phyloP scores from a whole-genome alignment of 2,888 invertebrate species.

The Acanthosepion esculentum region DNA sequence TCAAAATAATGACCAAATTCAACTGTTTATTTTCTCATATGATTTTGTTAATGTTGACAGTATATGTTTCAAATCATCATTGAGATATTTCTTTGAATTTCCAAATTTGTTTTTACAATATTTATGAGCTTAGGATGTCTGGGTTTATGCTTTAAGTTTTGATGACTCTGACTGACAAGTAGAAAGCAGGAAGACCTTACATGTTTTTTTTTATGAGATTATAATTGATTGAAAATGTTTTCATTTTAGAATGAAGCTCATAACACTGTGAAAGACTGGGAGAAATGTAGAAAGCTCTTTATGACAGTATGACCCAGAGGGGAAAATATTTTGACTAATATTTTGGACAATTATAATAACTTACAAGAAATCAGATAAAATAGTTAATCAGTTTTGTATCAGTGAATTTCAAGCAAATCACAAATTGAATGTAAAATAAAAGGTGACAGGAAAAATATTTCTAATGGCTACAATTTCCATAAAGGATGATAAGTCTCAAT shows the following conservation, averaged over 20 bases:
- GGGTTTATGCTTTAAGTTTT: background rate
- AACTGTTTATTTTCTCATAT: no score
- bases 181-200: background rate
- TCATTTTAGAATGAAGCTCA: background rate
- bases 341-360: background rate
- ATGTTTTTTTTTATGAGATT: background rate
- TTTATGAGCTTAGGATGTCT: background rate
- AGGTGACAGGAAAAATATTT: no score
- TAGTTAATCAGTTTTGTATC: background rate
- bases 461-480: no score
- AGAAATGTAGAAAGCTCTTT: background rate
- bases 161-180: background rate
- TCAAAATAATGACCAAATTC: no score
- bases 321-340: no score
- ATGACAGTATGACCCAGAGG: background rate
- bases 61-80: no score
- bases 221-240: background rate
- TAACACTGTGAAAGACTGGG: conserved; percentile 15
- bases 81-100: background rate
- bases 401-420: background rate
- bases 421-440: background rate
- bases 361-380: background rate
- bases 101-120: no score
- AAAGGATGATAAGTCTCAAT: no score
- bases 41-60: no score